Evolutionary conservation across 2,888 invertebrate genomes (phyloP).

Genomic region (Synergus japonicus): DNA sequence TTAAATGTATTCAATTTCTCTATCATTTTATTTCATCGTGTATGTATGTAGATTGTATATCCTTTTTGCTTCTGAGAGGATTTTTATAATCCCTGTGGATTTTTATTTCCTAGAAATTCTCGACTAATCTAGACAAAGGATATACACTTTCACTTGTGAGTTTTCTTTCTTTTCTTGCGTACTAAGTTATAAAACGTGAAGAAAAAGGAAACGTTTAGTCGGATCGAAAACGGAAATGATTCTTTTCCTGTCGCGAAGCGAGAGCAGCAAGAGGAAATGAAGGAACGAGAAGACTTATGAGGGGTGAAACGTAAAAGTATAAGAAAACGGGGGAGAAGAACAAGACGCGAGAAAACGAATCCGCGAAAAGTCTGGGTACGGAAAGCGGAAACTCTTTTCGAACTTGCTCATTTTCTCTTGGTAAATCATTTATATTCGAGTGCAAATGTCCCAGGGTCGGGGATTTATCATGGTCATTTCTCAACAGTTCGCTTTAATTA

Average conservation of each 20-base stretch:
- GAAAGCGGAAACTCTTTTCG: conserved; percentile 55
- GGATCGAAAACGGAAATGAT: conserved; percentile 38
- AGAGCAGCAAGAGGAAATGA: conserved; percentile 41
- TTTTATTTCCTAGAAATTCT: neutral
- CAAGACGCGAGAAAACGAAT: conserved; percentile 44
- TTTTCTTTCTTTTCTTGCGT: neutral
- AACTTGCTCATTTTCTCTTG: conserved; percentile 53
- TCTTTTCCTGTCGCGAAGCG: conserved; percentile 39
- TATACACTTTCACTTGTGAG: neutral
- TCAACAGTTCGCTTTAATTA: conserved; percentile 63
- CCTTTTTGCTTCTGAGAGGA: no score
- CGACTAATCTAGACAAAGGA: neutral
- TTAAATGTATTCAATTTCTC: neutral
- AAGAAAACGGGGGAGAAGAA: conserved; percentile 16
- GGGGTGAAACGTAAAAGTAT: conserved; percentile 32
- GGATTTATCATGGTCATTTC: conserved; percentile 60
- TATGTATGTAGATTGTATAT: neutral
- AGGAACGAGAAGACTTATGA: conserved; percentile 22
- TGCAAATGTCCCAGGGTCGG: conserved; percentile 54
- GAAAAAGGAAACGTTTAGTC: conserved; percentile 39
- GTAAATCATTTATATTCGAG: conserved; percentile 60
- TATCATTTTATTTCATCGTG: neutral
- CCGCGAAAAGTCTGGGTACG: conserved; percentile 23
- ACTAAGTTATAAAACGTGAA: neutral
- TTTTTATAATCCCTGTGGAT: no score